Evolutionary conservation across 2,888 invertebrate genomes (phyloP), one percentile per base, ranked within the genome.

Genomic region (Rambutsinella grinnellia): DNA sequence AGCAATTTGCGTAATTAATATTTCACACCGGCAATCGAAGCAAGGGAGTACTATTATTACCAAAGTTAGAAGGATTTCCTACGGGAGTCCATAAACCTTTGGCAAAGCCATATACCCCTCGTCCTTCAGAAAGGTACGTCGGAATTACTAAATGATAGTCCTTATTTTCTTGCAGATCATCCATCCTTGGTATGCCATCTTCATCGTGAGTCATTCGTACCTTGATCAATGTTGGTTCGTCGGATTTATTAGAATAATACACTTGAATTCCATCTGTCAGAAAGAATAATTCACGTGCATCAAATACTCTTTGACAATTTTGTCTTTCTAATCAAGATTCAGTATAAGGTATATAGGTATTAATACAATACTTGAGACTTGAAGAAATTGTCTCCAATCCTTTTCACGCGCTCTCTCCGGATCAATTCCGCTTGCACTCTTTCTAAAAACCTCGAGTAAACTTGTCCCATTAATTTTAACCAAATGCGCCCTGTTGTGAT

Each of bases 351-450:
- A n/a, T n/a, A n/a, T n/a, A n/a, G n/a, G n/a, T n/a, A n/a, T n/a
- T n/a, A n/a, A n/a, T n/a, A n/a, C n/a, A n/a, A 72, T 47, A 82
- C 83, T 80, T 17, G 83, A 83, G 58, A 83, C 80, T 77, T 83
- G 83, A 13, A 83, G 67, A 68, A 83, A 83, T 62, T 82, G 81
- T 24, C 83, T 76, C 82, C 82, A 83, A 15, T 82, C 71, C 5
- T 44, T 60, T 26, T 51, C 65, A 46, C 19, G 60, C 21, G 49
- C 21, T 5, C 23, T 53, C 5, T 46, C 17, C 8, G 76, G 62
- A 36, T 66, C 24, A 8, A 82, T 57, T 3, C 77, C 81, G 3
- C 51, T 51, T 0, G 80, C 80, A 72, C 80, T 80, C 5, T 13
- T n/a, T 58, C 61, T 46, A 58, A 83, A 83, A 21, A 83, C 60